Percentiles rank a stretch among this genome's conserved stretches.
These are phyloP conservation scores for Sabellastarte sp. DNA, from an alignment of 2,888 invertebrate genomes.

Conservation along the genomic window DNA sequence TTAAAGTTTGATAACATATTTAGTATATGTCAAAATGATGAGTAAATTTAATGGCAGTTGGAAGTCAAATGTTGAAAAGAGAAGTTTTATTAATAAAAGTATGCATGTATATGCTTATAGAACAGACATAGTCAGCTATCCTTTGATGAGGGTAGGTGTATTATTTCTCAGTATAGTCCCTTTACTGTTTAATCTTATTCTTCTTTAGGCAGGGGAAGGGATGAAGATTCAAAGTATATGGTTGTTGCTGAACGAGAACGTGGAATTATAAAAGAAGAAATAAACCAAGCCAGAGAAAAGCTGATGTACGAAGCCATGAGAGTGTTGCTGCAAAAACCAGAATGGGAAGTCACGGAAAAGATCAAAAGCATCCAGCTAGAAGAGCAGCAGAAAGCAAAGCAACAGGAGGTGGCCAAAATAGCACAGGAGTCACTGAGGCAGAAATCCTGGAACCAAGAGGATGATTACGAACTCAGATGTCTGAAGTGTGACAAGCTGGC, in stretches of 20 bases:
- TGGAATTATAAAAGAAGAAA: slow-evolving; percentile 33
- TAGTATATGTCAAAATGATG: no score
- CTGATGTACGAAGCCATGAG: slow-evolving; percentile 49
- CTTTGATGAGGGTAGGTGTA: no score
- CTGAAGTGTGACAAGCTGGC: slow-evolving; percentile 40
- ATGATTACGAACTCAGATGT: slow-evolving; percentile 42
- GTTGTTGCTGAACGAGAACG: slow-evolving; percentile 27
- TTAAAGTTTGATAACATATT: no score
- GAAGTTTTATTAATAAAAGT: no score
- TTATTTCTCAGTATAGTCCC: no score
- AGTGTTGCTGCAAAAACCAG: slow-evolving; percentile 7
- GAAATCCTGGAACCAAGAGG: slow-evolving; percentile 3
- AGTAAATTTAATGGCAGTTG: no score
- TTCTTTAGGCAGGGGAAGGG: slow-evolving; percentile 51
- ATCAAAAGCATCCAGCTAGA: slow-evolving; percentile 22
- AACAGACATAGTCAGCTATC: no score
- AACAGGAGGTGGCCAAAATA: slow-evolving; percentile 3
- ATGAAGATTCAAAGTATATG: slow-evolving; percentile 43
- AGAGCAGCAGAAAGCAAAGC: slow-evolving; percentile 9
- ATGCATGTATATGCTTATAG: no score
- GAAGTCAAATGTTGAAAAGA: no score
- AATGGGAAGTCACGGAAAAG: slow-evolving; percentile 21
- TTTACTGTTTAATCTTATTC: no score
- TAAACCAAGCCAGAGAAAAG: slow-evolving; percentile 47
- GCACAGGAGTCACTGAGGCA: neutral